phyloP scores from a whole-genome alignment of 2,888 invertebrate species.

The Cryptus viduatorius region DNA sequence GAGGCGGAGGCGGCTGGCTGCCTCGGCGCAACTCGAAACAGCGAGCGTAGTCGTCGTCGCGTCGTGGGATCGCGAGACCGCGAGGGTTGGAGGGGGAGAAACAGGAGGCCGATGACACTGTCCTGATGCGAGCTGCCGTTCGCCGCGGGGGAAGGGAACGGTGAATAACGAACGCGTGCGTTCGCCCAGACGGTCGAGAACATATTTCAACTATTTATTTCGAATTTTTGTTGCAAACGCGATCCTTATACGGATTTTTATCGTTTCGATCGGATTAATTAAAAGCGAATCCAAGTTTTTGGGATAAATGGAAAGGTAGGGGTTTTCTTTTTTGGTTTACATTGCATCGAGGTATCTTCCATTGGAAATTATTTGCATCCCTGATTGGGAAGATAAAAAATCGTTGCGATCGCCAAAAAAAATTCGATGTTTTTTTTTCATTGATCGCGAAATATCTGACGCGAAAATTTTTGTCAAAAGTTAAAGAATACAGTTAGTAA shows the following conservation, averaged over 20 bases:
- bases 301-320: too few species aligned
- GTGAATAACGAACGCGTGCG: constrained; percentile 38
- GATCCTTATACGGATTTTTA: background rate
- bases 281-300: too few species aligned
- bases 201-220: background rate
- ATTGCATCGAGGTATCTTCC: too few species aligned
- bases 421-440: too few species aligned
- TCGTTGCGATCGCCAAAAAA: too few species aligned
- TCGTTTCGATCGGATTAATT: background rate
- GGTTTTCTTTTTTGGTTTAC: too few species aligned
- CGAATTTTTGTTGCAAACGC: background rate
- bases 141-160: constrained; percentile 28
- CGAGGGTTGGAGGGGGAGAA: constrained; percentile 45
- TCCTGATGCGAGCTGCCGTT: constrained; percentile 56
- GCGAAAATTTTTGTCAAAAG: too few species aligned
- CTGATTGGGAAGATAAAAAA: too few species aligned
- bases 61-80: constrained; percentile 61
- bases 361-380: too few species aligned
- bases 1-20: constrained; percentile 51
- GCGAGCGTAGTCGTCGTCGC: constrained; percentile 43
- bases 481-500: too few species aligned
- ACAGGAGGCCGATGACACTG: constrained; percentile 67
- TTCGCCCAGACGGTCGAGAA: constrained; percentile 11
- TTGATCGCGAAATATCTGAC: too few species aligned
- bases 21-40: constrained; percentile 33